Base-by-base conservation (phyloP, 2,113 vertebrate genomes). In the Sinocyclocheilus anshuiensis region DNA sequence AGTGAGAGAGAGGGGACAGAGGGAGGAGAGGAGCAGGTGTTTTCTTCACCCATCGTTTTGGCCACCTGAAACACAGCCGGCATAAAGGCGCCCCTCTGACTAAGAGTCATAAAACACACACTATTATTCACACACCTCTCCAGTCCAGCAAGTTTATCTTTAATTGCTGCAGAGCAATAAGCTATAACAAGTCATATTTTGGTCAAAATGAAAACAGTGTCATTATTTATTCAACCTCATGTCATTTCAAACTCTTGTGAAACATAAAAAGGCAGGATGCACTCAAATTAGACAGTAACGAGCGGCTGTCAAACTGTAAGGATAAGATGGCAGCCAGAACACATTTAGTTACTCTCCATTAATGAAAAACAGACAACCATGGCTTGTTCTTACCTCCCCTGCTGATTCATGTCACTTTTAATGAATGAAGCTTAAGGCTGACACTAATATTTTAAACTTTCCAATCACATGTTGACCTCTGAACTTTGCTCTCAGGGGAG, bases 381-480 rank as follows among this genome's bases (percentile, higher is more conserved):
- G 15, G 6, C 7, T 16, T 77, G 45, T 53, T 29, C 45, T 26
- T 7, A 78, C 33, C 50, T 33, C 50, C 53, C 24, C 48, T 55
- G 45, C 45, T 55, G 75, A 77, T 48, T 77, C 18, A 1, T 48
- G 61, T 26, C 59, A 42, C 15, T 26, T 78, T 81, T 65, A 81
- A 81, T 45, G 59, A 45, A 45, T 15, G 63, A 69, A 50, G 80
- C 9, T 69, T 10, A 69, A 24, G 50, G 42, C 11, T 39, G 57
- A 67, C 18, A 39, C 48, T 57, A 7, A 77, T 39, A 71, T 50
- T 45, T 59, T 29, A 15, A 76, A 39, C 85, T 89, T 83, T 39
- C 77, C 6, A 61, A 82, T 33, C 86, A 84, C 84, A 65, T 85
- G 84, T 87, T 86, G 87, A 90, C 80, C 88, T 90, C 24, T 88